Evolutionary conservation across 2,888 invertebrate species (phyloP), one percentile per base, ranked within the genome.

Genomic region (Euphydryas editha): DNA sequence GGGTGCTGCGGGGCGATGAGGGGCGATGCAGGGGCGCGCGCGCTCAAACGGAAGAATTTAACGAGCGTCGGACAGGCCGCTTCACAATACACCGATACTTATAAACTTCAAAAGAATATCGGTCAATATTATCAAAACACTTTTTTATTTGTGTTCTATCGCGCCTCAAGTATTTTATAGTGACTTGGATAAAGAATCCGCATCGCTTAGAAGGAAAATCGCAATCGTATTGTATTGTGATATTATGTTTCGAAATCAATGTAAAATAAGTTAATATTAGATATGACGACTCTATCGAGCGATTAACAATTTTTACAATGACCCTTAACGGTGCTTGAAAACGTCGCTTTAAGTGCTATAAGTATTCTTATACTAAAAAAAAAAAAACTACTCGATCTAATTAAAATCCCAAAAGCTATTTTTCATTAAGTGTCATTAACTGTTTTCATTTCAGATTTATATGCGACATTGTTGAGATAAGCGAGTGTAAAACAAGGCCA

Each of bases 21-120:
- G 55, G n/a, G 15, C 44, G 55, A 5, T 11, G 21, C 49, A 1
- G 47, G 49, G 18, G 17, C 30, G 24, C 17, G 46, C 21, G 49
- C 63, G 42, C 58, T 58, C 63, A 42, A 3, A 18, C 42, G 63
- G 6, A 30, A 51, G 58, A 8, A 51, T 51, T 64, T 64, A 64
- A 64, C 51, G 63, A 64, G 47, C 44, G 17, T 20, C 58, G 20
- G 47, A 47, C 54, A 18, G 17, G 11, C 10, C 10, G 54, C 54
- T 30, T 30, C 17, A 17, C 54, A 54, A 54, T 54, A 30, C 11
- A 11, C 46, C 10, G 54, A 54, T 54, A 36, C 54, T 54, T 36
- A 17, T 30, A n/a, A 54, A 17, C 13, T 54, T 30, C 44, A n/a
- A 61, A 61, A 54, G n/a, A 61, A 61, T 44, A 20, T 37, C 54